Base-by-base conservation (phyloP, 2,797 vertebrate species). In the Spinibarbus caldwelli region DNA sequence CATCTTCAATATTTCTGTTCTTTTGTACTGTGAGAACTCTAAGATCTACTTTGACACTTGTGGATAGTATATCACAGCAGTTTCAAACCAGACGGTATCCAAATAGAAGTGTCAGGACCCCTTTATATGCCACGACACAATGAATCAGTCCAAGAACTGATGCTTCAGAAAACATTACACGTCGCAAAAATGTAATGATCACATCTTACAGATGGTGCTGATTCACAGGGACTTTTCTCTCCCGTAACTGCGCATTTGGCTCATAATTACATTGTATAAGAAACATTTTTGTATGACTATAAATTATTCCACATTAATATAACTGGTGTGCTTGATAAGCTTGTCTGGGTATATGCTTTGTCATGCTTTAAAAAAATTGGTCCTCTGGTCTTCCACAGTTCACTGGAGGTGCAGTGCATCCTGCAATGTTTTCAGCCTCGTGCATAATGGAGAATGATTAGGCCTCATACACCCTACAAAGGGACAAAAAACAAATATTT, bases 401-500 rank as follows among this genome's bases (percentile, higher is more conserved):
- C 78, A 85, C 83, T 86, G 86, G 75, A 83, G 66, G 84, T 77
- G 78, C 77, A 82, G 75, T 76, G 84, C 83, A 85, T 86, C 85
- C 83, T 86, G 68, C 77, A 78, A 83, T 73, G 66, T 68, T 68
- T 79, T 78, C 62, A 84, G 73, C 83, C 78, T 87, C 47, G 71
- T 76, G 79, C 67, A 80, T 78, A 57, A 3, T 36, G 29, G 23
- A 26, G 19, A 26, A 34, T 45, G 38, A 88, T 93, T 94, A 96
- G 80, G 95, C 94, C 87, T 96, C 95, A 3, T 96, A 96, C 45
- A 96, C 95, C 92, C 95, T 96, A 92, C 26, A 73, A 86, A 84
- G 83, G 7, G 70, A 89, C 87, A 38, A 11, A 82, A 86, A 75
- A 54, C 4, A 23, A 21, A 2, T 9, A 29, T 34, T 68, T 26